phyloP scores from a whole-genome alignment of 2,888 invertebrate genomes.

The Colostygia pectinataria region DNA sequence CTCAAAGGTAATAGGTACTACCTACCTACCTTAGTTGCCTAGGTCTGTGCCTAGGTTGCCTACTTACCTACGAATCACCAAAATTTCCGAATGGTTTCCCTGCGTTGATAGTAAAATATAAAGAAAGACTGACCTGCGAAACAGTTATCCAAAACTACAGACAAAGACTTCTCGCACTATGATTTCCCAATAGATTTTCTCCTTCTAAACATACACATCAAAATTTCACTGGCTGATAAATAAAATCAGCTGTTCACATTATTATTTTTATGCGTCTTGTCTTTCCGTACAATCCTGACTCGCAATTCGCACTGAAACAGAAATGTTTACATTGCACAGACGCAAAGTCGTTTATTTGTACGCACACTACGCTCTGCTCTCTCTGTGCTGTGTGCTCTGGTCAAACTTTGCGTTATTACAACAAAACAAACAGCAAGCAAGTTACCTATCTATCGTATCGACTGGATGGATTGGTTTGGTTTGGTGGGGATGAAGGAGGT shows the following conservation, averaged over 20 bases:
- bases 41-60: too few species aligned
- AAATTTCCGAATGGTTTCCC: too few species aligned
- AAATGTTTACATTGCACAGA: conserved; percentile 76
- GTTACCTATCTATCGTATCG: too few species aligned
- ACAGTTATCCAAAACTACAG: conserved; percentile 28
- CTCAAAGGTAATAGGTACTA: too few species aligned
- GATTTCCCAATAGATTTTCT: conserved; percentile 37
- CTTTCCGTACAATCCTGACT: conserved; percentile 57
- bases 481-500: conserved; percentile 63
- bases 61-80: too few species aligned
- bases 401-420: conserved; percentile 34
- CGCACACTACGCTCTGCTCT: conserved; percentile 67
- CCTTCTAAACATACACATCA: conserved; percentile 35
- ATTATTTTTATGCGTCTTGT: conserved; percentile 50
- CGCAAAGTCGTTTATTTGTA: conserved; percentile 44
- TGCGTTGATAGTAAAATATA: too few species aligned
- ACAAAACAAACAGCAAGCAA: conserved; percentile 30
- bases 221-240: conserved; percentile 40
- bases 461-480: conserved; percentile 51
- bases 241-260: conserved; percentile 70
- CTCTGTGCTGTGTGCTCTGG: too few species aligned
- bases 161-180: conserved; percentile 30
- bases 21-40: too few species aligned
- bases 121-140: conserved; percentile 32
- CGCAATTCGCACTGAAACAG: conserved; percentile 73